These are phyloP conservation scores for Drosophila lacteicornis DNA, from an alignment of 1,140 invertebrate genomes.

Conservation along the genomic window DNA sequence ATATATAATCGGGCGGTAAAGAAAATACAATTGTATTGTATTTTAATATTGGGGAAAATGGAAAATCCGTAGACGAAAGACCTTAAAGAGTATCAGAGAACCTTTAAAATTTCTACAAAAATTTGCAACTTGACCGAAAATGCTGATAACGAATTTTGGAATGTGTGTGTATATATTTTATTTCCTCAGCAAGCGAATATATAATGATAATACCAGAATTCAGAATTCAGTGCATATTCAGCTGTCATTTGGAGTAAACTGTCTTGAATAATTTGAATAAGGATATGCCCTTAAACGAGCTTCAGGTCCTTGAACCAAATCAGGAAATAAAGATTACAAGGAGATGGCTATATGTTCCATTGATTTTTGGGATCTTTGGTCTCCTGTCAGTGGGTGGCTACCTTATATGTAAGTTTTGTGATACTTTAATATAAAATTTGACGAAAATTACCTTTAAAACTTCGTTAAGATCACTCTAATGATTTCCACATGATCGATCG, in stretches of 20 bases:
- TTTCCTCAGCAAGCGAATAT: not conserved
- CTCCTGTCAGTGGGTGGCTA: not conserved
- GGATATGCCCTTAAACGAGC: not conserved
- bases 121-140: too few relatives aligned
- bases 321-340: not conserved
- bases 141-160: too few relatives aligned
- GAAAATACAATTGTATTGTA: not conserved
- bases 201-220: not conserved
- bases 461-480: conserved; percentile 17
- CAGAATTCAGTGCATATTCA: not conserved
- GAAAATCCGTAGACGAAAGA: not conserved
- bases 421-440: not conserved
- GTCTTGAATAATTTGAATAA: not conserved
- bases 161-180: not conserved
- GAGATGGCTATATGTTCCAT: not conserved
- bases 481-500: conserved; percentile 54
- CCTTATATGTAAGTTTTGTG: not conserved
- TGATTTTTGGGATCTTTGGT: not conserved
- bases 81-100: not conserved
- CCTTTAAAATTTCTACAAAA: too few relatives aligned
- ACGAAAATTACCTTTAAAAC: not conserved
- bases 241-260: not conserved
- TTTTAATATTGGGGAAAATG: not conserved
- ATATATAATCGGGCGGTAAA: not conserved
- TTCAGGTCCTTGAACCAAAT: not conserved